Conservation (phyloP, 1,140 invertebrate species). For the Drosophila asahinai region DNA sequence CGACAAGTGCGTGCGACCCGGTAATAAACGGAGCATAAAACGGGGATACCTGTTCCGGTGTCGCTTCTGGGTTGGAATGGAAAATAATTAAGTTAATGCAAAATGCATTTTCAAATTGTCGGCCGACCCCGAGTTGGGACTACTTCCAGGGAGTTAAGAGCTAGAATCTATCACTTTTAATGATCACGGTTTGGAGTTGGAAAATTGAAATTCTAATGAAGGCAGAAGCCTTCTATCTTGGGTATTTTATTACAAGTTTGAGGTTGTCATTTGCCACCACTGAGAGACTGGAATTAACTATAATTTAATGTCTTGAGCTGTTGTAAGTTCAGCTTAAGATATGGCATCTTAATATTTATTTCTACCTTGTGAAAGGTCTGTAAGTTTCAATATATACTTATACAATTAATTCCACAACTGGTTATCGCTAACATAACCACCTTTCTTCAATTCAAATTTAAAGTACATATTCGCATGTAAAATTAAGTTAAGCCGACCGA, state of each 20-base stretch:
- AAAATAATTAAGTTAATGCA: slow-evolving; percentile 81
- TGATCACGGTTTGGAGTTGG: background rate
- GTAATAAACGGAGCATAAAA: slow-evolving; percentile 64
- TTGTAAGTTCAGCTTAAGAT: background rate
- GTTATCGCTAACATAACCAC: background rate
- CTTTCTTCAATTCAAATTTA: slow-evolving; percentile 7
- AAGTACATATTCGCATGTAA: background rate
- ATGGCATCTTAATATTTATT: background rate
- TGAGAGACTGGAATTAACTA: background rate
- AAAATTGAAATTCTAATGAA: slow-evolving; percentile 23
- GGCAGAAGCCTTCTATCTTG: background rate
- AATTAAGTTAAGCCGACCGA: slow-evolving; percentile 15
- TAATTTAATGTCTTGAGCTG: background rate
- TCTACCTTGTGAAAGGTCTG: background rate
- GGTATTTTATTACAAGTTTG: background rate
- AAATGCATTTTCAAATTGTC: slow-evolving; percentile 78
- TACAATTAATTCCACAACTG: background rate
- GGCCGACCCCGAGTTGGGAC: background rate
- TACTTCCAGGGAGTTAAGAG: slow-evolving; percentile 20
- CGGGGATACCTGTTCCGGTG: slow-evolving; percentile 32
- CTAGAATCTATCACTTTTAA: slow-evolving; percentile 58
- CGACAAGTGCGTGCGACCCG: slow-evolving; percentile 64
- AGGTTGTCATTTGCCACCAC: background rate
- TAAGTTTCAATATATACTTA: background rate
- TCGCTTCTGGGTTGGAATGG: slow-evolving; percentile 40